These are phyloP conservation scores for Leontopithecus rosalia DNA, from an alignment of 2,797 vertebrate genomes.

Conservation along the genomic window DNA sequence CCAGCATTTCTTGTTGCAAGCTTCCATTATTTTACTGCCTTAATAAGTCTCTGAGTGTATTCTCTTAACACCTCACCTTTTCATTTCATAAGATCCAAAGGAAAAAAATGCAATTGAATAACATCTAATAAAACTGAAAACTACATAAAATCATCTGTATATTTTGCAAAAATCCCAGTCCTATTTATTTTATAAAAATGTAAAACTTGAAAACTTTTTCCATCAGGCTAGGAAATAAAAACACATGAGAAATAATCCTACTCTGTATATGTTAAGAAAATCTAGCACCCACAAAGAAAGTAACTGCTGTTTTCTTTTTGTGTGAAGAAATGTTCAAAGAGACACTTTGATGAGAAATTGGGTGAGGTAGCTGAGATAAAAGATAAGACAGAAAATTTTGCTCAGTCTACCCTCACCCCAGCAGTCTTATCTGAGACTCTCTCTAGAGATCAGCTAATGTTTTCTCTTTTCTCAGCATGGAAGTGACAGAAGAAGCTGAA, in stretches of 20 bases:
- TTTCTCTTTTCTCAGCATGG: slow-evolving; percentile 45
- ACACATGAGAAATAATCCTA: neutral
- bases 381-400: slow-evolving; percentile 29
- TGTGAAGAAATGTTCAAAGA: slow-evolving; percentile 36
- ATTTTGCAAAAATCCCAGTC: slow-evolving; percentile 15
- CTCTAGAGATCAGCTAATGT: neutral
- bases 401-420: neutral
- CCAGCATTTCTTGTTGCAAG: neutral
- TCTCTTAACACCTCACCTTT: neutral
- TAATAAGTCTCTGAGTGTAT: neutral
- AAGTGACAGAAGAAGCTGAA: neutral
- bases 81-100: neutral
- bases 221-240: slow-evolving; percentile 15
- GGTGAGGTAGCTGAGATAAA: slow-evolving; percentile 32
- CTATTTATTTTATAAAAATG: slow-evolving; percentile 44
- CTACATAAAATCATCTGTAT: neutral
- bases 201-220: slow-evolving; percentile 35
- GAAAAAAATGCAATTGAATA: neutral
- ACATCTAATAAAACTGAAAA: neutral
- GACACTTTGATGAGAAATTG: slow-evolving; percentile 31
- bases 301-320: neutral
- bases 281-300: slow-evolving; percentile 1
- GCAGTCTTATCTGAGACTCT: neutral
- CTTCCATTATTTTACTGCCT: neutral
- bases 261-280: neutral